Conservation (phyloP, 2,888 invertebrate genomes). For the Prosapia bicincta region DNA sequence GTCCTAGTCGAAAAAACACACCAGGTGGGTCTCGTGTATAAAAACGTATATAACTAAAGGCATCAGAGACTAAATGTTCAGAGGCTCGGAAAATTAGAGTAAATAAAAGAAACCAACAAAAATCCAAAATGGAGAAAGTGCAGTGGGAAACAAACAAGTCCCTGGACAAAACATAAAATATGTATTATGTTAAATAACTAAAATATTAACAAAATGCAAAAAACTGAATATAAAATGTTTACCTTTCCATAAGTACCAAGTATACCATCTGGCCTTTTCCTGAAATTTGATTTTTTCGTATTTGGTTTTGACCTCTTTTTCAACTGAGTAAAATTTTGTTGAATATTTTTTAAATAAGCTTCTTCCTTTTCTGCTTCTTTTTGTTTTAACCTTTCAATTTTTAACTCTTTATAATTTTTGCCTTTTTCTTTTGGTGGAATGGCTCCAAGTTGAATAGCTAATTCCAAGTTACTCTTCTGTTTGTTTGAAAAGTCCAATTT, state of each 20-base stretch:
- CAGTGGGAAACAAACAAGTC: too few species aligned
- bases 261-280: background rate
- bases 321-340: background rate
- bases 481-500: conserved; percentile 13
- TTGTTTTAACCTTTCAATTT: background rate
- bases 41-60: too few species aligned
- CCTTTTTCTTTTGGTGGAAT: conserved; percentile 6
- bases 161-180: too few species aligned
- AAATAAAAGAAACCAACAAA: too few species aligned
- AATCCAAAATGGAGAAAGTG: too few species aligned
- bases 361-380: conserved; percentile 7
- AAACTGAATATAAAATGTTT: too few species aligned
- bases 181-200: too few species aligned
- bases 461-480: conserved; percentile 16
- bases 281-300: background rate
- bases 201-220: too few species aligned
- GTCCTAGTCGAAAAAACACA: too few species aligned
- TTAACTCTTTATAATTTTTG: conserved; percentile 9
- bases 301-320: background rate
- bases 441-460: conserved; percentile 15
- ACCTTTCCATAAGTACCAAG: conserved; percentile 14
- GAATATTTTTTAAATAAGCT: background rate
- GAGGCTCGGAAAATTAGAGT: too few species aligned
- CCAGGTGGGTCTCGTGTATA: too few species aligned
- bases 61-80: too few species aligned